These are phyloP conservation scores for Virgularia gustaviana DNA, from an alignment of 92 coral and sea anemone genomes.

Conservation along the genomic window DNA sequence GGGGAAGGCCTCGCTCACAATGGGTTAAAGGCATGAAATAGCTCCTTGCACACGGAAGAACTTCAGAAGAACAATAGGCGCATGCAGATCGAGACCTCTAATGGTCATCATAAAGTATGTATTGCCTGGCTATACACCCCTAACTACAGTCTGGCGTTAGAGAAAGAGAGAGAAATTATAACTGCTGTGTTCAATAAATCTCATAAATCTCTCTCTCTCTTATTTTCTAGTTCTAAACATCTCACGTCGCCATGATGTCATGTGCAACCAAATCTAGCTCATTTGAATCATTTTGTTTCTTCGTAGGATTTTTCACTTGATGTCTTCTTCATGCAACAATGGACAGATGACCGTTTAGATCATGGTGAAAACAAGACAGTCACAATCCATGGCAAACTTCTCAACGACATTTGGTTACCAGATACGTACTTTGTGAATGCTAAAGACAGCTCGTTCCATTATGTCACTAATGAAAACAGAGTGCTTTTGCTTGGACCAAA, in stretches of 20 bases:
- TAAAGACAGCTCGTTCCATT: constrained; percentile 85
- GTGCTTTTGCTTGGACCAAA: constrained; percentile 84
- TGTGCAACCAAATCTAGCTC: neutral
- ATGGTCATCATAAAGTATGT: too few relatives aligned
- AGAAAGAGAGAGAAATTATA: too few relatives aligned
- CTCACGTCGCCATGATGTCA: neutral
- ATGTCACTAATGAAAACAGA: constrained; percentile 82
- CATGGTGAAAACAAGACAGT: constrained; percentile 78
- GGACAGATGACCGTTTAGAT: constrained; percentile 78
- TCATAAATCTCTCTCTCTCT: too few relatives aligned
- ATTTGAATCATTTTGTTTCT: neutral
- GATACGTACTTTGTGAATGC: constrained; percentile 96
- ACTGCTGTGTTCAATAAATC: too few relatives aligned
- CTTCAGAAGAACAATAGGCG: too few relatives aligned
- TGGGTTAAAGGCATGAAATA: too few relatives aligned
- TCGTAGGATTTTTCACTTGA: constrained; percentile 83
- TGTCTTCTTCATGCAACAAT: constrained; percentile 78
- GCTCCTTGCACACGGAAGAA: too few relatives aligned
- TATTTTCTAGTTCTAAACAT: too few relatives aligned
- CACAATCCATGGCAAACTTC: constrained; percentile 76
- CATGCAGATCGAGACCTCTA: too few relatives aligned
- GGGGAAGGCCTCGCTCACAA: too few relatives aligned
- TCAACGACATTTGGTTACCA: constrained; percentile 94
- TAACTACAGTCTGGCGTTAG: too few relatives aligned
- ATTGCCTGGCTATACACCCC: too few relatives aligned